Evolutionary conservation across 64 coral and sea anemone species (phyloP).

Genomic region (Montipora foliosa): DNA sequence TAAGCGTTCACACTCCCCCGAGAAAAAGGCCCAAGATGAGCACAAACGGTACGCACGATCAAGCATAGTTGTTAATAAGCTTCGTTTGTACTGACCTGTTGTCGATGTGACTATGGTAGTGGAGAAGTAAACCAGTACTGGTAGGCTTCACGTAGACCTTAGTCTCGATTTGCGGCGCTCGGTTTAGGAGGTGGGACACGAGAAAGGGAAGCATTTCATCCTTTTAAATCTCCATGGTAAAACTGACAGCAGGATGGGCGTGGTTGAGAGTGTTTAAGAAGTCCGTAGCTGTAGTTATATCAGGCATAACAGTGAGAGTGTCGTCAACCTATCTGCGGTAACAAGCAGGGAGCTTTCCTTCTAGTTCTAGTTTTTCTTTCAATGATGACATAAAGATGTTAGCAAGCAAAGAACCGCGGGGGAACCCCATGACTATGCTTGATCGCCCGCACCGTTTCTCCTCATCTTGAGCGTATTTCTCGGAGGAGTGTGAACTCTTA

Average conservation of each 20-base stretch:
- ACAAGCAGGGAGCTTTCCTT: conserved; percentile 1
- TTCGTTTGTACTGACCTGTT: no score
- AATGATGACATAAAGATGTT: neutral
- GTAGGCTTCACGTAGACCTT: neutral
- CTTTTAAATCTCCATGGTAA: neutral
- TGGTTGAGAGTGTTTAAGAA: neutral
- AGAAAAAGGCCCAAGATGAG: no score
- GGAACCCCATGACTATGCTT: no score
- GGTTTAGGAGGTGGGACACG: no score
- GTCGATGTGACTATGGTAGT: neutral
- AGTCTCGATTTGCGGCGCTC: neutral
- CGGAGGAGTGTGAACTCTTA: no score
- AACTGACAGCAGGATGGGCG: conserved; percentile 5
- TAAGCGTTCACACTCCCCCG: no score
- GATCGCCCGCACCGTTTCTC: no score
- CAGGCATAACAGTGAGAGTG: neutral
- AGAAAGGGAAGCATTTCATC: no score
- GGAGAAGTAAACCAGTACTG: conserved; percentile 13
- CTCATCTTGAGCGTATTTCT: no score
- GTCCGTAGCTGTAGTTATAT: conserved; percentile 1
- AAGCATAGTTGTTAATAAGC: no score
- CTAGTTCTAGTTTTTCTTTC: neutral
- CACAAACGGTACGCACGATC: no score
- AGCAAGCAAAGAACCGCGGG: neutral
- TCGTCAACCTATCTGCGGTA: neutral